Evolutionary conservation across 1,140 invertebrate genomes (phyloP).

Genomic region (Euura saliciscinereae): DNA sequence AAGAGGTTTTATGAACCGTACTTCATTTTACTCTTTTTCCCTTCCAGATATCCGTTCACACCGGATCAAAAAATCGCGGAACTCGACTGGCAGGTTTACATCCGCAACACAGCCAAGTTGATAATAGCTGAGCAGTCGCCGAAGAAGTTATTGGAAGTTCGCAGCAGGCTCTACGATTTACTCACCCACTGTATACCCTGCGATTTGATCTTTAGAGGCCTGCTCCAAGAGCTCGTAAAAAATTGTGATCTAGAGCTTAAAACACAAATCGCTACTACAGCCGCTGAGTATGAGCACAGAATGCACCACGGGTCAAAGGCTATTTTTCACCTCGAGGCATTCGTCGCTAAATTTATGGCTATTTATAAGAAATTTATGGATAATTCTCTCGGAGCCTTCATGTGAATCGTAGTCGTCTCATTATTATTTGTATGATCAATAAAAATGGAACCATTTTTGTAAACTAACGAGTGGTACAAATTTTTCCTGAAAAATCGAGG

Average conservation of each 20-base stretch:
- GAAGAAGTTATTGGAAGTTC: conserved; percentile 81
- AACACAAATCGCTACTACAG: conserved; percentile 80
- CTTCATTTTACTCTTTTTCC: conserved; percentile 10
- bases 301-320: conserved; percentile 89
- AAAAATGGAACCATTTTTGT: no score
- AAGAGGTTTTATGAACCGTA: not conserved
- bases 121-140: conserved; percentile 91
- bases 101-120: conserved; percentile 85
- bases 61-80: conserved; percentile 81
- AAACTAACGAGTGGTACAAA: not conserved
- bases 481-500: not conserved
- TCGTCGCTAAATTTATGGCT: conserved; percentile 95
- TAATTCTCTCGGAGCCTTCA: conserved; percentile 62
- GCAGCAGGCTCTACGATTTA: conserved; percentile 91
- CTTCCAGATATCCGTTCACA: conserved; percentile 78
- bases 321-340: conserved; percentile 98
- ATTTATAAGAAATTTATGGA: conserved; percentile 89
- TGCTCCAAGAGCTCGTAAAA: conserved; percentile 83
- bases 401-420: conserved; percentile 7
- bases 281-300: conserved; percentile 89
- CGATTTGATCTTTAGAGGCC: conserved; percentile 90
- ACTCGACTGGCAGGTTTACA: conserved; percentile 93
- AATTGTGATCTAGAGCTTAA: conserved; percentile 93
- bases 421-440: no score
- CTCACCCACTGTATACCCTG: conserved; percentile 93